phyloP scores from a whole-genome alignment of 2,113 vertebrate genomes.

The Dicentrarchus labrax region DNA sequence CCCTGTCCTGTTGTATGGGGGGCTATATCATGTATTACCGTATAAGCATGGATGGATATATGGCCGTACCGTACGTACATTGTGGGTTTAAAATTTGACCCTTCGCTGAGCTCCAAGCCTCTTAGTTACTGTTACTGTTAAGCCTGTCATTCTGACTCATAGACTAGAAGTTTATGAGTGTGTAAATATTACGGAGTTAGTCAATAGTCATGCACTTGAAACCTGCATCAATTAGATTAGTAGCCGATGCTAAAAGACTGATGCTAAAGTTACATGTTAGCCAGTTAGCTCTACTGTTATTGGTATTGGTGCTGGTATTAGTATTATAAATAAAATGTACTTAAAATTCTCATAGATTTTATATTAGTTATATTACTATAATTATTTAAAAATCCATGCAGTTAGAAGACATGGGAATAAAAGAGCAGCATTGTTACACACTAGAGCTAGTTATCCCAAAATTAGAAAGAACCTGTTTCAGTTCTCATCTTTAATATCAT shows the following conservation, averaged over 20 bases:
- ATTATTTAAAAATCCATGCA: background rate
- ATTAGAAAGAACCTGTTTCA: background rate
- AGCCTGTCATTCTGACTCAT: background rate
- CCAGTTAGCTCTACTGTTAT: background rate
- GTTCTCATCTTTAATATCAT: background rate
- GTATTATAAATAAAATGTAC: background rate
- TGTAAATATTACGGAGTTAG: no score
- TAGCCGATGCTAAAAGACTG: background rate
- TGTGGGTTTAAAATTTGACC: background rate
- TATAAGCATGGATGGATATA: background rate
- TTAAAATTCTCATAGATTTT: no score
- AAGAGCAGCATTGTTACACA: background rate
- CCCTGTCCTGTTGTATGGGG: background rate
- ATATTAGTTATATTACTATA: background rate
- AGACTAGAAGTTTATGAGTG: no score
- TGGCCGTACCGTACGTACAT: background rate
- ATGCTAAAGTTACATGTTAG: background rate
- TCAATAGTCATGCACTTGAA: no score
- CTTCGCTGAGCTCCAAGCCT: background rate
- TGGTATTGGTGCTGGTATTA: background rate
- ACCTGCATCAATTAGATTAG: background rate
- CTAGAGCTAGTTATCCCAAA: background rate
- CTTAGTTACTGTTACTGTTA: background rate
- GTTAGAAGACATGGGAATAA: background rate
- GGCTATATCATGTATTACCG: slow-evolving; percentile 9